Evolutionary conservation across 2,797 vertebrate species (phyloP).

Genomic region (Parambassis ranga): DNA sequence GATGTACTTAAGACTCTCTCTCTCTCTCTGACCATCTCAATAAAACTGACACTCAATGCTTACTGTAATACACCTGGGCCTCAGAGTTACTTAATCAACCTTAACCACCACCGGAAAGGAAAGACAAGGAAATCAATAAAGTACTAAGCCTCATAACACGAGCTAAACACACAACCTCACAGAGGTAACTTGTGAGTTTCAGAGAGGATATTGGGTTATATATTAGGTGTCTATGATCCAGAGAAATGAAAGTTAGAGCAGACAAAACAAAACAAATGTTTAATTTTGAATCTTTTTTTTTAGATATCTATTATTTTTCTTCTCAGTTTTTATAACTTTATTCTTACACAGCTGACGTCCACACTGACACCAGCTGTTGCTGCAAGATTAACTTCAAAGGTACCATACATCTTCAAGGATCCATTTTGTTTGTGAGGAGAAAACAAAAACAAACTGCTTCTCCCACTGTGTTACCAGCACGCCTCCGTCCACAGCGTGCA

Average conservation of each 20-base stretch:
- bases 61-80: background rate
- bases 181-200: too few relatives aligned
- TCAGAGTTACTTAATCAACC: background rate
- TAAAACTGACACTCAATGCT: background rate
- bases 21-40: background rate
- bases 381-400: conserved; percentile 56
- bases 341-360: conserved; percentile 26
- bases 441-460: conserved; percentile 51
- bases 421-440: conserved; percentile 35
- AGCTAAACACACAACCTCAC: background rate
- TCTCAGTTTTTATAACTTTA: conserved; percentile 4
- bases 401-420: conserved; percentile 54
- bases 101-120: background rate
- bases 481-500: conserved; percentile 41
- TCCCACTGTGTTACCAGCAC: conserved; percentile 50
- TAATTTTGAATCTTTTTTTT: background rate
- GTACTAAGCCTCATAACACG: background rate
- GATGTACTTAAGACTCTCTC: background rate
- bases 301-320: background rate
- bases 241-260: too few relatives aligned
- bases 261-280: conserved; percentile 3
- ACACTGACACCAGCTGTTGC: conserved; percentile 47
- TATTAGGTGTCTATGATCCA: too few relatives aligned
- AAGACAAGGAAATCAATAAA: background rate
- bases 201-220: too few relatives aligned